Base-by-base conservation (phyloP, 2,113 vertebrate species). In the Cheilinus undulatus region DNA sequence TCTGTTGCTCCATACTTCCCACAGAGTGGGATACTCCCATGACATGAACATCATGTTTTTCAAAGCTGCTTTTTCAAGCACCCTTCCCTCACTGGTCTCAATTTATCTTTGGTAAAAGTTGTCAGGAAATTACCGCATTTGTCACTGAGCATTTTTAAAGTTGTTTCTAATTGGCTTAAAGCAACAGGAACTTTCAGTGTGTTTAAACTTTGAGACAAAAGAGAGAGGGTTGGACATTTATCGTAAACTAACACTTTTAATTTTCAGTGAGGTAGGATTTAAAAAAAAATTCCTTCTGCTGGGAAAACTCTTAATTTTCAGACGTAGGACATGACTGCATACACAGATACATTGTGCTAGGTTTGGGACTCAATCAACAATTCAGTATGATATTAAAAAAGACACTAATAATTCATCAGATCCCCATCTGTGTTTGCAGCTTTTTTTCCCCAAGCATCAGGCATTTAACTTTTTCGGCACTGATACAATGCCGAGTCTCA, bases 381-480 rank as follows among this genome's bases (percentile, higher is more conserved):
- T 36, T 45, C 30, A 2, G 26, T 42, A 4, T 28, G 32, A 80
- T 71, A 57, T 78, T 85, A 24, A 11, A 34, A 76, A 71, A 71
- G 23, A 51, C 30, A n/a, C 7, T 20, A 61, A 83, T 62, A 57
- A 83, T 79, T 32, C 26, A 10, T 7, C 0, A 12, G 78, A 75
- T 68, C 20, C 54, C 24, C 23, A 40, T 32, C 53, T 58, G 68
- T 69, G 53, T 83, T 45, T n/a, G 48, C 59, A 42, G 27, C 57
- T 40, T 75, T 80, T 84, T 62, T 34, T 72, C 70, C 79, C 70
- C 76, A 81, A 76, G 84, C 78, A 73, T 73, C 64, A 27, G 26
- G 26, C 15, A n/a, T 83, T 84, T 84, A 76, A 56, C 50, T 49
- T 6, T 54, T 82, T 80, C 48, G 61, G 17, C 68, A 14, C 43